Conservation (phyloP, 2,797 vertebrate species). For the Euphonia xanthogaster region DNA sequence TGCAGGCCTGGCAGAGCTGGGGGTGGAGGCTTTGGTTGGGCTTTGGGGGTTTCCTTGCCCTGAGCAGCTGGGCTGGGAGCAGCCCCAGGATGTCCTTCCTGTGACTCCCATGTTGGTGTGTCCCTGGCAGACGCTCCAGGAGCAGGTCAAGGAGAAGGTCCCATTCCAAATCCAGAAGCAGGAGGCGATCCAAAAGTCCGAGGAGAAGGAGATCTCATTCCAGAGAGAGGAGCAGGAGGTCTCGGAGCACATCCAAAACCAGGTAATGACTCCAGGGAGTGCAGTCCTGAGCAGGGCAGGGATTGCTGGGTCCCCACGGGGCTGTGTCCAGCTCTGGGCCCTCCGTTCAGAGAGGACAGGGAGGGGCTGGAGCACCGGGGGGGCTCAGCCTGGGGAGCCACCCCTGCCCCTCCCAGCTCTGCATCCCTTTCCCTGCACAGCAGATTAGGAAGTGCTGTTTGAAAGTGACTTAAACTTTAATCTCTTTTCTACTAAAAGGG, state of each 20-base stretch:
- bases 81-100: fast-evolving
- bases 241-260: slow-evolving; percentile 88
- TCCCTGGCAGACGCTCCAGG: slow-evolving; percentile 84
- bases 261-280: slow-evolving; percentile 53
- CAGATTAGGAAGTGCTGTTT: neutral
- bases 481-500: slow-evolving; percentile 74
- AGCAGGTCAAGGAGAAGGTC: slow-evolving; percentile 91
- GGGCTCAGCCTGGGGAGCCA: neutral
- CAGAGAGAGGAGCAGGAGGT: slow-evolving; percentile 86
- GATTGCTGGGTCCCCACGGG: neutral
- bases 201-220: slow-evolving; percentile 89
- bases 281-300: neutral
- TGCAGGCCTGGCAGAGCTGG: neutral
- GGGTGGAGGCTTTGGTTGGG: fast-evolving
- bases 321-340: neutral
- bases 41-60: too few species aligned
- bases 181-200: slow-evolving; percentile 93
- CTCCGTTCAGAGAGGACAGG: neutral
- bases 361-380: neutral
- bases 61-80: neutral
- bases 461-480: neutral
- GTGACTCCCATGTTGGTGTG: fast-evolving
- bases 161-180: slow-evolving; percentile 89
- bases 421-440: fast-evolving
- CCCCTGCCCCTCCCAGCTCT: neutral